These are phyloP conservation scores for Diglossa cyanea DNA, from an alignment of 2,797 vertebrate genomes.

Conservation along the genomic window DNA sequence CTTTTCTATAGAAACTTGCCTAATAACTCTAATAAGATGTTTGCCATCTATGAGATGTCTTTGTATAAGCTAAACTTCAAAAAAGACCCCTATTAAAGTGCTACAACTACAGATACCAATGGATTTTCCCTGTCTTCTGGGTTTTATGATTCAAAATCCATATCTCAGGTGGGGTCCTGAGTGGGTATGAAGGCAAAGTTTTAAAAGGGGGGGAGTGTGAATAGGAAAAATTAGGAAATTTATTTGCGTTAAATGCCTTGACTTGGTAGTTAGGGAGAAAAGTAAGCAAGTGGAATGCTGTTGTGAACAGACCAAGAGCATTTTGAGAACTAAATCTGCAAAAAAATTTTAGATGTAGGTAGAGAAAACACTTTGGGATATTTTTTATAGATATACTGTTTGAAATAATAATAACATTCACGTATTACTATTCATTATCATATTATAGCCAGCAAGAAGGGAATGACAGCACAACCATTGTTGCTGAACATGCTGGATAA, in stretches of 20 bases:
- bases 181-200: not conserved
- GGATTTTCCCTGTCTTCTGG: not conserved
- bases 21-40: not conserved
- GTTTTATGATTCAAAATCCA: not conserved
- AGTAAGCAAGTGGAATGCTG: not conserved
- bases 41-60: not conserved
- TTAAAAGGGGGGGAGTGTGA: not conserved
- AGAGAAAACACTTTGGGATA: not conserved
- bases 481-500: not conserved
- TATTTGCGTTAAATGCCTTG: not conserved
- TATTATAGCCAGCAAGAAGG: not conserved
- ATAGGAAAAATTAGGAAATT: not conserved
- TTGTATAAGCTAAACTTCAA: not conserved
- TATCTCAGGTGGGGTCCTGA: not conserved
- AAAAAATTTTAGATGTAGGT: not conserved
- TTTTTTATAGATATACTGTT: not conserved
- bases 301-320: not conserved
- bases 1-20: not conserved
- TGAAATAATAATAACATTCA: not conserved
- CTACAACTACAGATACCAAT: fast-evolving
- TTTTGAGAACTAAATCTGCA: not conserved
- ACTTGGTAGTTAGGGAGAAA: not conserved
- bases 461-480: not conserved
- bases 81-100: not conserved
- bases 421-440: not conserved